Base-by-base conservation (phyloP, 2,113 vertebrate genomes). In the Cyanoramphus novaezelandiae region DNA sequence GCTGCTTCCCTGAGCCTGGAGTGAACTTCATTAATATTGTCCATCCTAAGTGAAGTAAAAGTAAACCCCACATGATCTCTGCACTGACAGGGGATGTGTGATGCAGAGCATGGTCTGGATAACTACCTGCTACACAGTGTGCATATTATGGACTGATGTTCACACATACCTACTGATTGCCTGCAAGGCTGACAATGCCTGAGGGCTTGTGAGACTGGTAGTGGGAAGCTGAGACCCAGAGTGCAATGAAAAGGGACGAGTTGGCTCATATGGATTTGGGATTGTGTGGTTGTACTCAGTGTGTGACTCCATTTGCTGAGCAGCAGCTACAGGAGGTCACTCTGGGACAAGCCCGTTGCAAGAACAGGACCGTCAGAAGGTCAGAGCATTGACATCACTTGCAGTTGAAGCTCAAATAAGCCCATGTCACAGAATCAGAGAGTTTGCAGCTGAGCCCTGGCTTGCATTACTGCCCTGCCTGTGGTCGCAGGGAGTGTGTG, bases 1-100 rank as follows among this genome's bases (percentile, higher is more conserved):
- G 69, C 74, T 93, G 63, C 83, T 75, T 41, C 28, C 74, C 88
- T 20, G 55, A 70, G 83, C 59, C 82, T 31, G 17, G 17, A 33
- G 81, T 10, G 55, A 70, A 71, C 35, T 64, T 69, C 79, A 43
- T 93, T 95, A 70, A 41, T 83, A 91, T 79, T 50, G 82, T 57
- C 35, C 31, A 77, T 12, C 81, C 87, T 52, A 37, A 78, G 82
- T 47, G 24, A 91, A 82, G 25, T 44, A 43, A 28, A 75, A 94
- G 84, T 37, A 84, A 84, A 63, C 2, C 3, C 39, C 7, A 0
- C 17, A 5, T 17, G 37, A 35, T 50, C 37, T 82, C 23, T 68
- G 46, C 47, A 3, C 37, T 23, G 67, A 29, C 31, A 46, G 43
- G 9, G 37, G 49, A 12, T 11, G 64, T 41, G 72, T 31, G 86